Evolutionary conservation across 2,888 invertebrate genomes (phyloP), one percentile per base, ranked within the genome.

Genomic region (Patella caerulea): DNA sequence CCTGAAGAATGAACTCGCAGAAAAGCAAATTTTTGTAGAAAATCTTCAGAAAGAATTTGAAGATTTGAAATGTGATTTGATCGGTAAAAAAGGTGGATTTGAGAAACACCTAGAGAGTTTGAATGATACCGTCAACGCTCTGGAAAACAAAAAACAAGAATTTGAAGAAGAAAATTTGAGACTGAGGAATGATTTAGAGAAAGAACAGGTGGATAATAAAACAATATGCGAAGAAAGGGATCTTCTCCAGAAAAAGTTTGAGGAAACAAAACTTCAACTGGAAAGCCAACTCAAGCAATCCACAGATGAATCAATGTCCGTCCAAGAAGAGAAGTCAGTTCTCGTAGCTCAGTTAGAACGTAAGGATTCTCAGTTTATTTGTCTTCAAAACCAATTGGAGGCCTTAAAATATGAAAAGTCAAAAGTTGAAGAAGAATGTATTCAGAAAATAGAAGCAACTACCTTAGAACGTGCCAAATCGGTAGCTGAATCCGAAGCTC

Each of bases 101-200:
- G 76, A 70, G 52, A 53, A 70, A 53, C 65, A 69, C 29, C 59
- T 78, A 1, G 71, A 76, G 71, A 77, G 72, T 55, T 65, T 70
- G 12, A 72, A 72, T 3, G n/a, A 19, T 53, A 29, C 29, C 29
- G 17, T 77, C 24, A 65, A 79, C 73, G 74, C 78, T 17, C 74
- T 81, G 24, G 73, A 81, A 70, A 70, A 74, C 14, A 74, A 73
- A 29, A 73, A 76, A 24, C 77, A 80, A 54, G 80, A 81, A 52
- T 79, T 83, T 80, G 72, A 80, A 55, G 83, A 88, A 7, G 78
- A 83, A 17, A 85, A 83, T 79, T 83, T 83, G 12, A 87, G 87
- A 65, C 80, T 88, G 7, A 80, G 82, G 45, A 85, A 85, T 73
- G 87, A 88, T 72, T 79, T 87, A 17, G 86, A 87, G 76, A 89